Conservation (phyloP, 2,113 vertebrate genomes). For the Trinectes maculatus region DNA sequence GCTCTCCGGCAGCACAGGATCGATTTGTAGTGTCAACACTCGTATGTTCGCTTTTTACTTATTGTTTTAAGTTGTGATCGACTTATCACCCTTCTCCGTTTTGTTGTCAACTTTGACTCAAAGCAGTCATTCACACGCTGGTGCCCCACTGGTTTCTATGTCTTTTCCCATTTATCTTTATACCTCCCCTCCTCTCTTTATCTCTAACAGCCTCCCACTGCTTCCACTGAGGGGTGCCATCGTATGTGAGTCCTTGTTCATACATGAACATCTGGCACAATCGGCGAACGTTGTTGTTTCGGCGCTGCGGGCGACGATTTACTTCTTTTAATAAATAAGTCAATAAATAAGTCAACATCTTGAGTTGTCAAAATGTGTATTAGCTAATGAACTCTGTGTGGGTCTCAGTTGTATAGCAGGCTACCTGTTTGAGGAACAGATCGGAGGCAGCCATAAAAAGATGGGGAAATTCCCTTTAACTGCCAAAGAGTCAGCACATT, state of each 20-base stretch:
- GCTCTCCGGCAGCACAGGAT: not conserved
- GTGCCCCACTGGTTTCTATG: not conserved
- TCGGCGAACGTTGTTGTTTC: slow-evolving; percentile 42
- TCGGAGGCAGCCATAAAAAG: slow-evolving; percentile 53
- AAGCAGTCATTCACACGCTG: not conserved
- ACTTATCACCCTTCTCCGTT: not conserved
- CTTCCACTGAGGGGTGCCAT: slow-evolving; percentile 23
- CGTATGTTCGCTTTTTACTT: not conserved
- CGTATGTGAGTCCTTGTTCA: slow-evolving; percentile 47
- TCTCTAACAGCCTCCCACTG: not conserved
- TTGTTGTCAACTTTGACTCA: not conserved
- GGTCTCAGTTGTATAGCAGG: slow-evolving; percentile 30
- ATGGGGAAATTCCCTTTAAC: slow-evolving; percentile 56
- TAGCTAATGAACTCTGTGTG: slow-evolving; percentile 52
- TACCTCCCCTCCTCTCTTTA: not conserved
- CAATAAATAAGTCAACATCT: slow-evolving; percentile 7
- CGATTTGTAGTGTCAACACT: not conserved
- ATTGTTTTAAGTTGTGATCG: not conserved
- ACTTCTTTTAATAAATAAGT: slow-evolving; percentile 16
- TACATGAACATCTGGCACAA: slow-evolving; percentile 61
- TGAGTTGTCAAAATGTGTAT: slow-evolving; percentile 31
- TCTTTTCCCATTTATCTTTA: not conserved
- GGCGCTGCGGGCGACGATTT: slow-evolving; percentile 37
- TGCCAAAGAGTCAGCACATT: slow-evolving; percentile 45
- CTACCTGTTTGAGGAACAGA: slow-evolving; percentile 45